Evolutionary conservation across 1,140 invertebrate genomes (phyloP).

Genomic region (Heliconius hewitsoni): DNA sequence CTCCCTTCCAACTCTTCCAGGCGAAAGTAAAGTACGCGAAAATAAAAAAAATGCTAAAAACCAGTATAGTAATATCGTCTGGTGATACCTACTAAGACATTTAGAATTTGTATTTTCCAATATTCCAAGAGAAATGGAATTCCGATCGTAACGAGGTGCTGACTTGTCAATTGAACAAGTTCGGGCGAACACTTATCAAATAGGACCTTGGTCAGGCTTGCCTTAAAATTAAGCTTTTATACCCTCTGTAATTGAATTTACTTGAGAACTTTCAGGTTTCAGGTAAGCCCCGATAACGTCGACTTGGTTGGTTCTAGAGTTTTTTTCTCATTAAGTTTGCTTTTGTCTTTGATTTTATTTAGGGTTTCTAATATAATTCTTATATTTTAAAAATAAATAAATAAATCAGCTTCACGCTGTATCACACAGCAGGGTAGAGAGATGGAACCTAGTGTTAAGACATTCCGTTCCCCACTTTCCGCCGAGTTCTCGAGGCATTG

Average conservation of each 20-base stretch:
- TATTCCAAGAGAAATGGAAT: constrained; percentile 33
- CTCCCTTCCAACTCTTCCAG: too few relatives aligned
- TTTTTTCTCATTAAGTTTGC: background rate
- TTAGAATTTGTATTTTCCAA: constrained; percentile 34
- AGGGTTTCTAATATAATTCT: too few relatives aligned
- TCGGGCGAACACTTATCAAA: constrained; percentile 22
- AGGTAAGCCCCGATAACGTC: background rate
- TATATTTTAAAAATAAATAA: too few relatives aligned
- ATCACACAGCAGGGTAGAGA: too few relatives aligned
- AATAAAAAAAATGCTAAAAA: too few relatives aligned
- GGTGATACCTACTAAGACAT: constrained; percentile 19
- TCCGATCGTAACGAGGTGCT: constrained; percentile 34
- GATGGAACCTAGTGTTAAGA: too few relatives aligned
- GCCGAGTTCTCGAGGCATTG: too few relatives aligned
- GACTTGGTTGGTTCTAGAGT: background rate
- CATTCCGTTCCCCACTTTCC: too few relatives aligned
- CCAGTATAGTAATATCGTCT: background rate
- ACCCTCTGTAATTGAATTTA: constrained; percentile 25
- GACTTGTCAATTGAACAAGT: constrained; percentile 36
- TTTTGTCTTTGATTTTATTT: background rate
- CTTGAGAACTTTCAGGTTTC: constrained; percentile 8
- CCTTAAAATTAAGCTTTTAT: constrained; percentile 19
- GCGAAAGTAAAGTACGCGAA: too few relatives aligned
- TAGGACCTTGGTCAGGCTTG: constrained; percentile 23
- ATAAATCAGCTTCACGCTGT: too few relatives aligned